These are phyloP conservation scores for Kryptolebias marmoratus DNA, from an alignment of 2,113 vertebrate genomes.

Conservation along the genomic window DNA sequence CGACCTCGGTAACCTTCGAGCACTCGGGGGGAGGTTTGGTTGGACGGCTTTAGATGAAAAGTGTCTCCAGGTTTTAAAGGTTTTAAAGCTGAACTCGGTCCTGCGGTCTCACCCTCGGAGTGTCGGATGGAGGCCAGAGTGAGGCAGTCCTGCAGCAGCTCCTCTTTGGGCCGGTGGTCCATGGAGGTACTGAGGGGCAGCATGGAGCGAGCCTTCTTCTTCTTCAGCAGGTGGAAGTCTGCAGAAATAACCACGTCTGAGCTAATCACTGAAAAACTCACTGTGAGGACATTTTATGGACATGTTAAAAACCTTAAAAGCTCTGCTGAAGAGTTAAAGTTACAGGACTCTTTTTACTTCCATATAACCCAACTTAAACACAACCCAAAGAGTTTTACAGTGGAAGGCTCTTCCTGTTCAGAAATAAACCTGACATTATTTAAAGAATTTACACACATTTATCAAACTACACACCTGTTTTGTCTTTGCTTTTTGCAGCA, in stretches of 20 bases:
- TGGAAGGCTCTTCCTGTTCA: too few species aligned
- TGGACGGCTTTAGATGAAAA: not conserved
- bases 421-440: too few species aligned
- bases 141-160: slow-evolving; percentile 91
- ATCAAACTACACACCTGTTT: slow-evolving; percentile 76
- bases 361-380: too few species aligned
- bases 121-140: slow-evolving; percentile 82
- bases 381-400: too few species aligned
- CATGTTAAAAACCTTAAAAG: too few species aligned
- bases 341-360: too few species aligned
- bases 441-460: too few species aligned
- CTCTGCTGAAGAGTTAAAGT: too few species aligned
- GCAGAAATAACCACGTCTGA: rapidly evolving
- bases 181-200: slow-evolving; percentile 90
- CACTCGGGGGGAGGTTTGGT: not conserved
- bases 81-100: too few species aligned
- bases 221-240: slow-evolving; percentile 78
- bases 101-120: slow-evolving; percentile 67
- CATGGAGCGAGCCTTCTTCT: slow-evolving; percentile 90
- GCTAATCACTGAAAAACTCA: too few species aligned
- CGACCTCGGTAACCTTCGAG: too few species aligned
- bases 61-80: not conserved
- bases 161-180: slow-evolving; percentile 93
- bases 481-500: slow-evolving; percentile 85
- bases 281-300: too few species aligned